Percentiles rank a stretch among this genome's conserved stretches.
Conservation (phyloP, 2,113 vertebrate genomes). For the Carollia perspicillata region DNA sequence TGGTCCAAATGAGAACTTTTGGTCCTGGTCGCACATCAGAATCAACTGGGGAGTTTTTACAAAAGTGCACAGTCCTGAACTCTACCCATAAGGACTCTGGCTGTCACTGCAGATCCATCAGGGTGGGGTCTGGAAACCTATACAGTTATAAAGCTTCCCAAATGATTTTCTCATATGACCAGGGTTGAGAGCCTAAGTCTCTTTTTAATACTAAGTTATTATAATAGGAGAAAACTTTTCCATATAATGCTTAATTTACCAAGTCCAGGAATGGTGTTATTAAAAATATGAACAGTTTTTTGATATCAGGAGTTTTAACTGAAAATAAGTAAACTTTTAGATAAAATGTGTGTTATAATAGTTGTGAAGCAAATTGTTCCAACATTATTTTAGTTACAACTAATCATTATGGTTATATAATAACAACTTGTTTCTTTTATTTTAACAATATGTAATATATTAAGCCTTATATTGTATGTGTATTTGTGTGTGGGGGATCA, state of each 20-base stretch:
- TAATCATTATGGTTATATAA: background rate
- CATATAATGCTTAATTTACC: background rate
- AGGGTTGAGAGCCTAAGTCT: background rate
- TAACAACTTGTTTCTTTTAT: background rate
- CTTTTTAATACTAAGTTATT: background rate
- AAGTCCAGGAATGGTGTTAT: background rate
- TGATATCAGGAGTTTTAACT: background rate
- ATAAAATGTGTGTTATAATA: background rate
- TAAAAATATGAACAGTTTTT: background rate
- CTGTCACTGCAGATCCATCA: background rate
- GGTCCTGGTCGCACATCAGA: background rate
- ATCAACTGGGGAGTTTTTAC: background rate
- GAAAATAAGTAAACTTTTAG: background rate
- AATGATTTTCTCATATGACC: background rate
- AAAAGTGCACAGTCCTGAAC: background rate
- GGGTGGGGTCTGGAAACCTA: background rate
- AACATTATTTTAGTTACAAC: background rate
- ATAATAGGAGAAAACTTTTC: background rate
- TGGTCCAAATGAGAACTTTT: background rate
- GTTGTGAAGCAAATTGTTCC: background rate
- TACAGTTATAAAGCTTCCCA: background rate
- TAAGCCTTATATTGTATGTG: background rate
- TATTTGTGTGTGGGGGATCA: background rate
- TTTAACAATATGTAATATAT: background rate
- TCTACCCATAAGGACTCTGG: background rate